Percentiles rank a stretch among this genome's conserved stretches.
These are phyloP conservation scores for Ursus arctos DNA, from an alignment of 2,113 vertebrate genomes.

Conservation along the genomic window DNA sequence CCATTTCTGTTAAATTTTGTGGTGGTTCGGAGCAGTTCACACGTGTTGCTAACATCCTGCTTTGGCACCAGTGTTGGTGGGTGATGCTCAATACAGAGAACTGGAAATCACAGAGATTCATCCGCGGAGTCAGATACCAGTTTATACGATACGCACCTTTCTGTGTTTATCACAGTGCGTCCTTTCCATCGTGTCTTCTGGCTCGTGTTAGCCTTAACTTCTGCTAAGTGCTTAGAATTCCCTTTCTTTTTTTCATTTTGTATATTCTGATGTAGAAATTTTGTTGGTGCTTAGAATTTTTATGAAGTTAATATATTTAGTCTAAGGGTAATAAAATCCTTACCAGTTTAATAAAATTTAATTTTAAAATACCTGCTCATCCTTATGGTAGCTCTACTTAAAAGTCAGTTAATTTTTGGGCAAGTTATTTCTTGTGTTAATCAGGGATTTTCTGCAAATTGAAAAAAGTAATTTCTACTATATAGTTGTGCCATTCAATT, in stretches of 20 bases:
- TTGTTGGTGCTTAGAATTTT: conserved; percentile 16
- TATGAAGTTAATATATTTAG: conserved; percentile 40
- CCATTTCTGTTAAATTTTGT: conserved; percentile 51
- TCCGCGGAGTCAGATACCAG: not conserved
- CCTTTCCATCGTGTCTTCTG: not conserved
- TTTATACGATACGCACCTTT: not conserved
- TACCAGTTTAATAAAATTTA: not conserved
- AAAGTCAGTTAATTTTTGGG: not conserved
- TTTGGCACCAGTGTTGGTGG: not conserved
- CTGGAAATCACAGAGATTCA: not conserved
- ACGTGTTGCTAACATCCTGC: not conserved
- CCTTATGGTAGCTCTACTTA: not conserved
- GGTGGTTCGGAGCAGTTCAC: not conserved
- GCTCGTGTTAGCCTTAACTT: not conserved
- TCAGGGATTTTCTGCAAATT: conserved; percentile 40
- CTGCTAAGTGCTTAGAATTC: not conserved
- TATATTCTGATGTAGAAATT: not conserved
- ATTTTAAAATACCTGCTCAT: not conserved
- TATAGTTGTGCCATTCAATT: not conserved
- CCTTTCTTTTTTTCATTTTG: not conserved
- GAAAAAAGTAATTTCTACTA: not conserved
- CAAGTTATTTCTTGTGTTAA: conserved; percentile 31
- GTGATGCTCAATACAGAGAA: not conserved
- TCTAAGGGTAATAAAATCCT: not conserved
- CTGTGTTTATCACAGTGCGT: not conserved